phyloP scores from a whole-genome alignment of 2,888 invertebrate species.

The Idaea dimidiata region DNA sequence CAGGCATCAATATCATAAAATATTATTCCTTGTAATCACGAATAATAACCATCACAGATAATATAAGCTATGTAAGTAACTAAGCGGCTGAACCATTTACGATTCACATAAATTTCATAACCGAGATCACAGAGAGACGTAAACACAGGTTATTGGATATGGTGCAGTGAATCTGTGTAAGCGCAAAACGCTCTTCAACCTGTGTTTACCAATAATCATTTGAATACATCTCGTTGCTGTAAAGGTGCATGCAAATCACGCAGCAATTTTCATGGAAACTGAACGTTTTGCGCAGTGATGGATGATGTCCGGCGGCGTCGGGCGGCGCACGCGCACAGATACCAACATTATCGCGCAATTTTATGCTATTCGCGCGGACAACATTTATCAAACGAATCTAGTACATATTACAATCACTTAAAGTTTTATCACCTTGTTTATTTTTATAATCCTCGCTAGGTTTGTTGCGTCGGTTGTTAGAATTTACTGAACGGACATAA shows the following conservation, averaged over 20 bases:
- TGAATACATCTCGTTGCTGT: constrained; percentile 38
- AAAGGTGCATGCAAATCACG: constrained; percentile 48
- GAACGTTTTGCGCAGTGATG: constrained; percentile 44
- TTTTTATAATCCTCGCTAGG: constrained; percentile 38
- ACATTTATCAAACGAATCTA: constrained; percentile 45
- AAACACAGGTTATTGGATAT: constrained; percentile 14
- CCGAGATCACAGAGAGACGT: constrained; percentile 22
- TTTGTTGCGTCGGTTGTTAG: constrained; percentile 25
- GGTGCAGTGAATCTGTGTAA: constrained; percentile 35
- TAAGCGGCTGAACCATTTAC: constrained; percentile 25
- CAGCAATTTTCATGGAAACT: constrained; percentile 52
- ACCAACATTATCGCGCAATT: constrained; percentile 51
- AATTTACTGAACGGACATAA: constrained; percentile 37
- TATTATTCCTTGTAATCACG: constrained; percentile 22
- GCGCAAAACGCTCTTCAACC: constrained; percentile 28
- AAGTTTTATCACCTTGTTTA: constrained; percentile 41
- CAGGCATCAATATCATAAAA: constrained; percentile 6
- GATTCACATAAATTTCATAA: constrained; percentile 22
- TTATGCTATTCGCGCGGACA: constrained; percentile 48
- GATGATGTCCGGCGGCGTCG: constrained; percentile 40
- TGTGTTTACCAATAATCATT: constrained; percentile 36
- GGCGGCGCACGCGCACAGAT: constrained; percentile 39
- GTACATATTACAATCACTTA: constrained; percentile 36
- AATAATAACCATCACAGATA: constrained; percentile 11
- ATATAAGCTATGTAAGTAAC: constrained; percentile 10